A percentile compares a stretch with the other conserved stretches of the same genome.
Conservation (phyloP, 2,797 vertebrate species). For the Lacerta agilis region DNA sequence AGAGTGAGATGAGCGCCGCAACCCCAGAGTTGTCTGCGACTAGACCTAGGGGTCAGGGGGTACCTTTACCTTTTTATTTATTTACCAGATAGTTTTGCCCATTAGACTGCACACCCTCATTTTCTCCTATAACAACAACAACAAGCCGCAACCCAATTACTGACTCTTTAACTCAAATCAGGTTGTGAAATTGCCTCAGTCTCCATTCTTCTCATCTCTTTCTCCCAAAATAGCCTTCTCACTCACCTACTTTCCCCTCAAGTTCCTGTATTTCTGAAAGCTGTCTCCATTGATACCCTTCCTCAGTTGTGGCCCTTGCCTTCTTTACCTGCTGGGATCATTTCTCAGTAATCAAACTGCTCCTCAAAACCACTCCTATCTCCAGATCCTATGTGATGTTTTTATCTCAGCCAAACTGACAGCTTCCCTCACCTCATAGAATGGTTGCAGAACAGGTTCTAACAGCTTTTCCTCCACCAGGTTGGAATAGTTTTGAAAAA, state of each 20-base stretch:
- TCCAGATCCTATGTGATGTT: not conserved
- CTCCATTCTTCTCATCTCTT: not conserved
- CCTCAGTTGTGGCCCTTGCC: not conserved
- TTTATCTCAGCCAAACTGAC: too few species aligned
- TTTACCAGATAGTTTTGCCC: not conserved
- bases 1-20: too few species aligned
- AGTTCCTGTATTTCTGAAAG: not conserved
- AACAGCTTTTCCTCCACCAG: constrained; percentile 28
- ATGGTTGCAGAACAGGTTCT: not conserved
- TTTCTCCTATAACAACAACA: not conserved
- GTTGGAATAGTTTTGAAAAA: not conserved
- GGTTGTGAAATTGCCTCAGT: not conserved
- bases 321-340: not conserved
- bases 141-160: not conserved
- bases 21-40: too few species aligned
- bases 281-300: not conserved
- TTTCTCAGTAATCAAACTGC: not conserved
- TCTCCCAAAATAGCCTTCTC: not conserved
- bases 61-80: not conserved
- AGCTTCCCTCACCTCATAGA: not conserved
- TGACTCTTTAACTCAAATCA: not conserved
- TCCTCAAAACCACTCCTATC: not conserved
- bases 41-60: too few species aligned
- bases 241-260: not conserved
- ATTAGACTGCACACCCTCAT: not conserved